These are phyloP conservation scores for Abrostola tripartita DNA, from an alignment of 2,888 invertebrate species.

Conservation along the genomic window DNA sequence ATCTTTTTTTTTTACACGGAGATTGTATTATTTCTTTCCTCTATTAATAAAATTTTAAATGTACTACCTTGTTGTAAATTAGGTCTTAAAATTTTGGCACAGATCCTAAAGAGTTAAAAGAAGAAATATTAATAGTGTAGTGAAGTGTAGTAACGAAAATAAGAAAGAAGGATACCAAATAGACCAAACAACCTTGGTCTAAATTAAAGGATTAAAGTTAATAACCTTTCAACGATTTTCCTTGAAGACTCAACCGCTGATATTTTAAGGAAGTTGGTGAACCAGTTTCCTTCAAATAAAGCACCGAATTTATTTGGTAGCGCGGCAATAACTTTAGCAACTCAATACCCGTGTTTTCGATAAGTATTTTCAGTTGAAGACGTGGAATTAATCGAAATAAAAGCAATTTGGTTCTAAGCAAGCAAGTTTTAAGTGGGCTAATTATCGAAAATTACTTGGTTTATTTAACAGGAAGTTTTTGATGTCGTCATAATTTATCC, in stretches of 20 bases:
- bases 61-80: too few species aligned
- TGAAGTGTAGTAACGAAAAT: slow-evolving; percentile 11
- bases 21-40: slow-evolving; percentile 14
- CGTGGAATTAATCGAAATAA: slow-evolving; percentile 20
- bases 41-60: too few species aligned
- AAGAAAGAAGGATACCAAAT: slow-evolving; percentile 7
- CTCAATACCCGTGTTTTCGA: slow-evolving; percentile 30
- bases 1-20: too few species aligned
- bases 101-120: not conserved
- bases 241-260: slow-evolving; percentile 11
- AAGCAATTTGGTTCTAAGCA: slow-evolving; percentile 1
- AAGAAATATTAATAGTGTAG: not conserved
- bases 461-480: too few species aligned
- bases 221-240: slow-evolving; percentile 20
- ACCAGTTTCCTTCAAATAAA: slow-evolving; percentile 40
- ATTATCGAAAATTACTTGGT: too few species aligned
- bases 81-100: slow-evolving; percentile 34
- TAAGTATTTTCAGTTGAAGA: slow-evolving; percentile 33
- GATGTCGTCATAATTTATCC: too few species aligned
- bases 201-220: slow-evolving; percentile 29
- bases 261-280: slow-evolving; percentile 22
- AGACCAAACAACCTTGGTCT: slow-evolving; percentile 6
- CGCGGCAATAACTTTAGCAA: slow-evolving; percentile 32
- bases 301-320: slow-evolving; percentile 40
- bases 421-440: too few species aligned